Conservation (phyloP, 2,797 vertebrate species). For the Falco columbarius region DNA sequence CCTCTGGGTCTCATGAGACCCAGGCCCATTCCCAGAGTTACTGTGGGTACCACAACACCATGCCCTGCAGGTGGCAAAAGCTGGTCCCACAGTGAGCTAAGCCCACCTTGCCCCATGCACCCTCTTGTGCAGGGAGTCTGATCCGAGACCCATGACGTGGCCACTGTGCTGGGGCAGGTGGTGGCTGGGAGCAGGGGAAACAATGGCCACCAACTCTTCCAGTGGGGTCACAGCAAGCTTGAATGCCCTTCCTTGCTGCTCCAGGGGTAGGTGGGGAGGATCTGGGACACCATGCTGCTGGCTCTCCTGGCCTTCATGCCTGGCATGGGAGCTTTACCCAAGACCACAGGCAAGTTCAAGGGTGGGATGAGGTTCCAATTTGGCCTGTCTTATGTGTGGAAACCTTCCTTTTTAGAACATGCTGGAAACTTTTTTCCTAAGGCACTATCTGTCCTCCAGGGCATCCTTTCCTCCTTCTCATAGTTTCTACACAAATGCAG, state of each 20-base stretch:
- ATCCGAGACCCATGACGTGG: neutral
- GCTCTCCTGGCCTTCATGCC: neutral
- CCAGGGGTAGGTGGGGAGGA: neutral
- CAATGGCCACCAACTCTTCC: neutral
- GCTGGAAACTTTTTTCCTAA: slow-evolving; percentile 17
- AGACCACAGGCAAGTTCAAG: neutral
- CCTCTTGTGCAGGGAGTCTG: neutral
- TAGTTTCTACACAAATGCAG: slow-evolving; percentile 44
- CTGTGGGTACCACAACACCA: neutral
- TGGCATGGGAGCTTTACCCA: neutral
- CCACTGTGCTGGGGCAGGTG: neutral
- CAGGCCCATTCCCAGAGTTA: neutral
- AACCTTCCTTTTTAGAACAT: slow-evolving; percentile 5
- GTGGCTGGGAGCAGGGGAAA: neutral
- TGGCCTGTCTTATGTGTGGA: neutral
- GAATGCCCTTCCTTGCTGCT: neutral
- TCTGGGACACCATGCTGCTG: neutral
- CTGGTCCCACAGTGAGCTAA: neutral
- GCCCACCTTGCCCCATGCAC: neutral
- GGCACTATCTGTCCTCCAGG: neutral
- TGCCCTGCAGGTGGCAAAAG: neutral
- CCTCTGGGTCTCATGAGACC: neutral
- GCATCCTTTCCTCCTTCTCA: slow-evolving; percentile 38
- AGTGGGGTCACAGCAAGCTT: neutral
- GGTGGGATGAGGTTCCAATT: neutral